phyloP scores from a whole-genome alignment of 1,140 invertebrate genomes.

The Scaptomyza hsui region DNA sequence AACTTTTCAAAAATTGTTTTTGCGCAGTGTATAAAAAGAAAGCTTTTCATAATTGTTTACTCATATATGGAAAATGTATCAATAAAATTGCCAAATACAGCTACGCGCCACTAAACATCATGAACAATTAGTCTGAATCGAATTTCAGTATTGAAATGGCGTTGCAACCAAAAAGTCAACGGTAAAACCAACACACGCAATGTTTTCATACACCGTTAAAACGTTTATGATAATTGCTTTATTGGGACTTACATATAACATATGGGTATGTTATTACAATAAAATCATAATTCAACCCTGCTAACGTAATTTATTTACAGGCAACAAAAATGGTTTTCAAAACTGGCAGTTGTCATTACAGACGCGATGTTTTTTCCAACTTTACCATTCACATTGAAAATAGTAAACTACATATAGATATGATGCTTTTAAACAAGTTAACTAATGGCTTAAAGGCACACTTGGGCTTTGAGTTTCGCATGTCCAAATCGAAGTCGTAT shows the following conservation, averaged over 20 bases:
- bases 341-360: constrained; percentile 50
- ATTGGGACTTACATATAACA: not conserved
- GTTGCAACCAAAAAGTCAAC: constrained; percentile 4
- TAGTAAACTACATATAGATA: constrained; percentile 51
- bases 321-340: constrained; percentile 50
- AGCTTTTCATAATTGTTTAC: not conserved
- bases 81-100: not conserved
- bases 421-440: constrained; percentile 37
- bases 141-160: not conserved
- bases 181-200: not conserved
- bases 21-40: too few species aligned
- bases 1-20: too few species aligned
- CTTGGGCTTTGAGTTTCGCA: constrained; percentile 63
- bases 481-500: constrained; percentile 55
- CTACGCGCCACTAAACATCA: not conserved
- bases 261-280: constrained; percentile 17
- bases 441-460: constrained; percentile 49
- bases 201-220: not conserved
- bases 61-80: not conserved
- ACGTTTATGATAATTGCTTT: not conserved
- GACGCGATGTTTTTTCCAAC: constrained; percentile 54
- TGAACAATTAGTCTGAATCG: not conserved
- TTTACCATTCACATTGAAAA: constrained; percentile 51
- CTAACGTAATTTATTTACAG: not conserved
- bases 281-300: not conserved